Evolutionary conservation across 2,888 invertebrate genomes (phyloP).

Genomic region (Panopea generosa): DNA sequence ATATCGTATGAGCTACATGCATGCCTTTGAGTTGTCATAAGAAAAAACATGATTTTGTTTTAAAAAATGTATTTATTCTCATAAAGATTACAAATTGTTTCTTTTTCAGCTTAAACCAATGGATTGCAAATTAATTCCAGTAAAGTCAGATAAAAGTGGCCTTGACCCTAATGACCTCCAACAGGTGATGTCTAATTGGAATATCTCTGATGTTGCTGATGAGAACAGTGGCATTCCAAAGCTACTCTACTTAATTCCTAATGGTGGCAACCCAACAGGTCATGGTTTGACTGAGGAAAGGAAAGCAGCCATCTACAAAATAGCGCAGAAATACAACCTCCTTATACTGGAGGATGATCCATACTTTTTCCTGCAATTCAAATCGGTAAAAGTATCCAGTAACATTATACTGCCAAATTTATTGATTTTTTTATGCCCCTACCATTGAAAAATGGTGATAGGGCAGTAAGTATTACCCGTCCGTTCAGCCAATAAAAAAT

Average conservation of each 20-base stretch:
- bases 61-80: too few species aligned
- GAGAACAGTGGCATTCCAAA: conserved; percentile 89
- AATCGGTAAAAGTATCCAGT: conserved; percentile 67
- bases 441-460: too few species aligned
- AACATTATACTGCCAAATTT: too few species aligned
- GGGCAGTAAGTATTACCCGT: too few species aligned
- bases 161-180: conserved; percentile 88
- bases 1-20: too few species aligned
- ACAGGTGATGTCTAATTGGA: conserved; percentile 86
- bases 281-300: conserved; percentile 89
- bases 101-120: conserved; percentile 90
- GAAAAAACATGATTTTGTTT: too few species aligned
- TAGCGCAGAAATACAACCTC: conserved; percentile 92
- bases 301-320: conserved; percentile 89
- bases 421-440: too few species aligned
- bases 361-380: conserved; percentile 92
- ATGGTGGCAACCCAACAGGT: conserved; percentile 92
- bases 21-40: too few species aligned
- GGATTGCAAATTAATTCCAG: conserved; percentile 88
- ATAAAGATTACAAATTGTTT: too few species aligned
- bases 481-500: too few species aligned
- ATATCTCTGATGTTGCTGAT: conserved; percentile 84
- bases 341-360: conserved; percentile 94
- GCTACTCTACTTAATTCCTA: conserved; percentile 90
- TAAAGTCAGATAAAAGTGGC: conserved; percentile 90